Evolutionary conservation across 2,113 vertebrate species (phyloP).

Genomic region (Dunckerocampus dactyliophorus): DNA sequence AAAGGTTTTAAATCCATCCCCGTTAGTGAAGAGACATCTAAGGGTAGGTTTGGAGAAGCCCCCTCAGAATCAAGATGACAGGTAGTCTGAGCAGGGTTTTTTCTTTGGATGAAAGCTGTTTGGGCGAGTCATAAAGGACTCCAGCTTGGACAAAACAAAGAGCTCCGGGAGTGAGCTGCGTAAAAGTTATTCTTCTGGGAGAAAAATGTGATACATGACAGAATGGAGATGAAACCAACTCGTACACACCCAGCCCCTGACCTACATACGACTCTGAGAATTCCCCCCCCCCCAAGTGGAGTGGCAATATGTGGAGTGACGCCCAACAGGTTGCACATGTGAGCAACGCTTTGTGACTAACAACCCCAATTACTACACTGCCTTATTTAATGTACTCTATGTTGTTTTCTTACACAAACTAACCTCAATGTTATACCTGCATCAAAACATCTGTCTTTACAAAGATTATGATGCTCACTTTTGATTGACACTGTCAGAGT

Average conservation of each 20-base stretch:
- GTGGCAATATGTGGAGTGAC: slow-evolving; percentile 12
- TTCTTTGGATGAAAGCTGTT: slow-evolving; percentile 26
- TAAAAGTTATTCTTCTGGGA: slow-evolving; percentile 49
- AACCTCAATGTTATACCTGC: no score
- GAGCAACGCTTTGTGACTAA: neutral
- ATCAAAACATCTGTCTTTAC: no score
- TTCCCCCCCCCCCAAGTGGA: slow-evolving; percentile 9
- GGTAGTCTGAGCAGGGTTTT: slow-evolving; percentile 26
- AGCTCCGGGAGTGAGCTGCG: slow-evolving; percentile 27
- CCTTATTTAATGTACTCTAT: no score
- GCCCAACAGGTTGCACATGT: neutral
- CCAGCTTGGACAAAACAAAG: slow-evolving; percentile 47
- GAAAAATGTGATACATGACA: slow-evolving; percentile 52
- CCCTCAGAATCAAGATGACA: slow-evolving; percentile 18
- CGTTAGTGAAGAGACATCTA: neutral
- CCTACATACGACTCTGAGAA: slow-evolving; percentile 56
- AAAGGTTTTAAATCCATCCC: neutral
- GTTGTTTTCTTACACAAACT: no score
- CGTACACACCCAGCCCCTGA: slow-evolving; percentile 65
- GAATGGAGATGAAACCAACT: slow-evolving; percentile 57
- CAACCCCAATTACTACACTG: no score
- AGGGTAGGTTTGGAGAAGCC: neutral
- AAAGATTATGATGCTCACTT: no score
- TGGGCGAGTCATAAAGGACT: slow-evolving; percentile 44
- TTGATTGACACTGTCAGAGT: no score